Conservation (phyloP, 2,888 invertebrate species). For the Actias luna region DNA sequence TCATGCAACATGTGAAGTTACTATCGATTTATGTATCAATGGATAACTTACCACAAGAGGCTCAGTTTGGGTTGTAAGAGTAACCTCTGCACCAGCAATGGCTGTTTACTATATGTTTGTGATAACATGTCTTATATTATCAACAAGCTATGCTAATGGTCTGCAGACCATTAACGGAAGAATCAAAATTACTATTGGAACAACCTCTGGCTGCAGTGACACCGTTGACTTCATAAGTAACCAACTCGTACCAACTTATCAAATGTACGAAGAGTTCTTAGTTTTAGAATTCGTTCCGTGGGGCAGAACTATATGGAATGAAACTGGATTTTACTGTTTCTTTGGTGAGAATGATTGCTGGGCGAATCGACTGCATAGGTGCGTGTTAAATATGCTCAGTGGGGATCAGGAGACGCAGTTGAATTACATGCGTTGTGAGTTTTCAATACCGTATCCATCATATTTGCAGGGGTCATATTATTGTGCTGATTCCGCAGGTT, state of each 20-base stretch:
- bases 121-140: conserved; percentile 28
- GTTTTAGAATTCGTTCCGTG: conserved; percentile 70
- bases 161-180: conserved; percentile 53
- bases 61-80: conserved; percentile 27
- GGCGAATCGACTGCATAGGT: conserved; percentile 69
- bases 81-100: conserved; percentile 35
- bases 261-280: conserved; percentile 51
- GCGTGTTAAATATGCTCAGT: conserved; percentile 52
- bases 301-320: conserved; percentile 56
- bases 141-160: conserved; percentile 26
- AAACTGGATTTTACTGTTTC: conserved; percentile 50
- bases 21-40: conserved; percentile 23
- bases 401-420: conserved; percentile 55
- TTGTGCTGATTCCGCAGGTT: conserved; percentile 54
- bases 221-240: conserved; percentile 53
- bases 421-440: conserved; percentile 68
- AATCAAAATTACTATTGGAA: conserved; percentile 58
- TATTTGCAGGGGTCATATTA: conserved; percentile 44
- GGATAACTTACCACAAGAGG: conserved; percentile 15
- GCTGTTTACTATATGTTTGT: conserved; percentile 26
- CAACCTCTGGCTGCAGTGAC: conserved; percentile 61
- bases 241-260: conserved; percentile 50
- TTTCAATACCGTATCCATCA: conserved; percentile 44
- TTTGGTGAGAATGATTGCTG: conserved; percentile 60
- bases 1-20: conserved; percentile 19